These are phyloP conservation scores for Phoenicopterus ruber DNA, from an alignment of 2,113 vertebrate species.

Conservation along the genomic window DNA sequence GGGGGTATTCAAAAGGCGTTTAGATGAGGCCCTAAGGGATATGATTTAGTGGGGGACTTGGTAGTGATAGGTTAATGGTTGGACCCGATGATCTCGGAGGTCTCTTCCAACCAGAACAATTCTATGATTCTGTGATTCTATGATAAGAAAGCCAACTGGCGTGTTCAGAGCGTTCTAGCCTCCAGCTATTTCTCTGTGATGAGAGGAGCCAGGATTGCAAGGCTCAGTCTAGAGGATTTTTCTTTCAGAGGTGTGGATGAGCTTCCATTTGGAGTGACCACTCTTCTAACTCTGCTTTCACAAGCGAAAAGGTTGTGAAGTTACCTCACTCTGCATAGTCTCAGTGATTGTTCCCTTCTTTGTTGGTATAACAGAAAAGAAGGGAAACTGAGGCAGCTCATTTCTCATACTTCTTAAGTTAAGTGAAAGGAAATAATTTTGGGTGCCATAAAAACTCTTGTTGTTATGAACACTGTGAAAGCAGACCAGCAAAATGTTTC, in stretches of 20 bases:
- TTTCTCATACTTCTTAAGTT: neutral
- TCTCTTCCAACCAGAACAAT: no score
- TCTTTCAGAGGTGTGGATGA: neutral
- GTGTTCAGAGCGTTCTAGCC: neutral
- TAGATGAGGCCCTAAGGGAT: no score
- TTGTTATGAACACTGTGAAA: neutral
- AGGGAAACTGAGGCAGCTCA: neutral
- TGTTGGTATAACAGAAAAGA: neutral
- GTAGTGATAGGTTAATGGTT: no score
- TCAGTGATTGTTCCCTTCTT: neutral
- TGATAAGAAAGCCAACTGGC: neutral
- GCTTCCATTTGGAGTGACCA: neutral
- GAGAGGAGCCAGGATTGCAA: neutral
- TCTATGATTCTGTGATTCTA: no score
- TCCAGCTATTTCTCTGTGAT: neutral
- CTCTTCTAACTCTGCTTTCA: neutral
- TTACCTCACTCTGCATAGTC: neutral
- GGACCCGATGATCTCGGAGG: no score
- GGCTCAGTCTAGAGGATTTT: neutral
- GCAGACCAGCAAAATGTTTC: neutral
- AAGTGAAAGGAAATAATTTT: neutral
- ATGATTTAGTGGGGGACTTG: no score
- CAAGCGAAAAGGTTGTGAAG: neutral
- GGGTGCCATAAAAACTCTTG: neutral
- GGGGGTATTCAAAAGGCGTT: no score